Evolutionary conservation across 1,140 invertebrate species (phyloP), one percentile per base, ranked within the genome.

Genomic region (Phthorimaea operculella): DNA sequence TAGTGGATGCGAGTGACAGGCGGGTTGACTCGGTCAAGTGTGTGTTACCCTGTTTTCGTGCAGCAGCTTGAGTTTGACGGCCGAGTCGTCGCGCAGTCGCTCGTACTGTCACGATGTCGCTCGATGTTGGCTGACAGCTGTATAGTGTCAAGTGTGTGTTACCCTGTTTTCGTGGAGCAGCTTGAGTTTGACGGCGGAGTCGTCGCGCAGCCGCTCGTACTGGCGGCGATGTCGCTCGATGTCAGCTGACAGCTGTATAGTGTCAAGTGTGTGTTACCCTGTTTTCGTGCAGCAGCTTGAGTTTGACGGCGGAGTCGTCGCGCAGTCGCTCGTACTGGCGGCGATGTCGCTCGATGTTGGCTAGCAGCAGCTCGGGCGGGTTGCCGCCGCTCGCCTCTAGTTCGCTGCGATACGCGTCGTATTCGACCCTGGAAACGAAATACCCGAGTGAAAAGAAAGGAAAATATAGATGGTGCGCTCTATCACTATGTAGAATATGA

Each of bases 131-230:
- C n/a, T n/a, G n/a, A n/a, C n/a, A n/a, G n/a, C n/a, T n/a, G n/a
- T n/a, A n/a, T n/a, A n/a, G n/a, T n/a, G n/a, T n/a, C n/a, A n/a
- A n/a, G n/a, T n/a, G n/a, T n/a, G n/a, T n/a, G n/a, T n/a, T 88
- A 98, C 96, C 87, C 96, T 92, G 86, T 99, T 98, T 87, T 98
- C 96, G 86, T 98, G 95, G 48, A 99, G 87, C 86, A 98, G 96
- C 81, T 95, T 94, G 70, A 99, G 90, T 89, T 98, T 99, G 62
- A 98, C 92, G n/a, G 92, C 90, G 54, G 98, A 96, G 87, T 98
- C 96, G 51, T 92, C 90, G 52, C 96, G 87, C 48, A 99, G 87
- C 68, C 94, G 93, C 83, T 98, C 97, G 88, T 98, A 98, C 63
- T 93, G 92, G 57, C 91, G 89, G 76, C 95, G 95, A 75, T 97